phyloP scores from a whole-genome alignment of 2,888 invertebrate genomes.

The Phortica okadai region DNA sequence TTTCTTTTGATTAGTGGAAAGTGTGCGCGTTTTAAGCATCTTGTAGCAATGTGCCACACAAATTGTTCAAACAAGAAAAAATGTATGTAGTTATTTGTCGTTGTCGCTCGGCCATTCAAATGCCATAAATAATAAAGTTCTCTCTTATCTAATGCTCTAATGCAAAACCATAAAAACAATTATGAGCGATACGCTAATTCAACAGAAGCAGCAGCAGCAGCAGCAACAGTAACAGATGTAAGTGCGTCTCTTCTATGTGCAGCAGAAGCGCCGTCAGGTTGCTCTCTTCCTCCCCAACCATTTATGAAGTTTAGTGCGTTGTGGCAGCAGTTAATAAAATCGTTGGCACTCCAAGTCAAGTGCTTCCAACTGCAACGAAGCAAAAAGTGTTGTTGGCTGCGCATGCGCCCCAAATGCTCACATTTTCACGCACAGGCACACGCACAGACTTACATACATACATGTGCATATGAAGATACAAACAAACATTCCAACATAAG shows the following conservation, averaged over 20 bases:
- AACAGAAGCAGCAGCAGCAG: constrained; percentile 44
- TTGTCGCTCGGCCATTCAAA: constrained; percentile 13
- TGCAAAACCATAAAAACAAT: constrained; percentile 72
- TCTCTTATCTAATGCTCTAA: constrained; percentile 61
- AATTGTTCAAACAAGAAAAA: background rate
- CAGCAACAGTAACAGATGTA: background rate
- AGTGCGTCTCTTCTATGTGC: background rate
- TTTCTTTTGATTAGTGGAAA: background rate
- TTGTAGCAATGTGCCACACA: background rate
- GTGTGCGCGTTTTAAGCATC: background rate
- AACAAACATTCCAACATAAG: constrained; percentile 59
- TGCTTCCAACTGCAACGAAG: constrained; percentile 70
- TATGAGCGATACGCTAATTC: constrained; percentile 73
- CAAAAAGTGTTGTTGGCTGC: constrained; percentile 47
- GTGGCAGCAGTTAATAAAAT: constrained; percentile 70
- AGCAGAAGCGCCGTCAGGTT: background rate
- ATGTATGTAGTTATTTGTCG: constrained; percentile 12
- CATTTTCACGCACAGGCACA: constrained; percentile 30
- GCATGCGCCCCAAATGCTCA: constrained; percentile 34
- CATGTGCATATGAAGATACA: background rate
- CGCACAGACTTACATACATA: background rate
- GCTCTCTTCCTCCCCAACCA: constrained; percentile 12
- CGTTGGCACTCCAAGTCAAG: constrained; percentile 75
- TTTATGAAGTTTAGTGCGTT: background rate
- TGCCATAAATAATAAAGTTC: constrained; percentile 27